Conservation (phyloP, 2,888 invertebrate genomes). For the Dusona sp. region DNA sequence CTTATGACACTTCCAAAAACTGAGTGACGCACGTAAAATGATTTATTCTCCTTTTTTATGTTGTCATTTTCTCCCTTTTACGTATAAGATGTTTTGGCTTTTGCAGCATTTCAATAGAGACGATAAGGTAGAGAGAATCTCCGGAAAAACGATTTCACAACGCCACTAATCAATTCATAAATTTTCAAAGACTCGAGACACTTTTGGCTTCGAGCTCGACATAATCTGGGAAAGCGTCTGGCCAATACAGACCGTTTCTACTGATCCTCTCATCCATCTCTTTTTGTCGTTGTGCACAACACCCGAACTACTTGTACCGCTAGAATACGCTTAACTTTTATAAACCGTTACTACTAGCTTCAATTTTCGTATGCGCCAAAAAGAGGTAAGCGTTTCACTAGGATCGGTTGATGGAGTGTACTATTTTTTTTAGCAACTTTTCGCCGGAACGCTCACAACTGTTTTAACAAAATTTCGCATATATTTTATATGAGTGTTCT, state of each 20-base stretch:
- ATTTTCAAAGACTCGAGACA: constrained; percentile 16
- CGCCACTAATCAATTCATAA: not conserved
- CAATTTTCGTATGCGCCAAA: not conserved
- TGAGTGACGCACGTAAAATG: constrained; percentile 30
- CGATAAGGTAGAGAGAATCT: not conserved
- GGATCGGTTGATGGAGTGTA: no score
- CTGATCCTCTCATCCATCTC: constrained; percentile 26
- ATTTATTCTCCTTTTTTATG: not conserved
- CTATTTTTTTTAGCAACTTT: no score
- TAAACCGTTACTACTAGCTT: constrained; percentile 43
- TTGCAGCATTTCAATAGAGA: not conserved
- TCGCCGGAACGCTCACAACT: no score
- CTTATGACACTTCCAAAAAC: constrained; percentile 11
- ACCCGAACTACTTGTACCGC: not conserved
- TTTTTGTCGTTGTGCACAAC: not conserved
- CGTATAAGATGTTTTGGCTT: not conserved
- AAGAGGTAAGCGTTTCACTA: no score
- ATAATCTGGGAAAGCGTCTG: constrained; percentile 16
- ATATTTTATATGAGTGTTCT: no score
- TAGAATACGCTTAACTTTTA: constrained; percentile 37
- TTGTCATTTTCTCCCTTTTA: not conserved
- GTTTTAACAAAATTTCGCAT: no score
- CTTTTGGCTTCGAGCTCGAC: constrained; percentile 30
- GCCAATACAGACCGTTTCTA: constrained; percentile 54
- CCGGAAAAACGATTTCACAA: constrained; percentile 17